Evolutionary conservation across 2,797 vertebrate genomes (phyloP).

Genomic region (Spheniscus humboldti): DNA sequence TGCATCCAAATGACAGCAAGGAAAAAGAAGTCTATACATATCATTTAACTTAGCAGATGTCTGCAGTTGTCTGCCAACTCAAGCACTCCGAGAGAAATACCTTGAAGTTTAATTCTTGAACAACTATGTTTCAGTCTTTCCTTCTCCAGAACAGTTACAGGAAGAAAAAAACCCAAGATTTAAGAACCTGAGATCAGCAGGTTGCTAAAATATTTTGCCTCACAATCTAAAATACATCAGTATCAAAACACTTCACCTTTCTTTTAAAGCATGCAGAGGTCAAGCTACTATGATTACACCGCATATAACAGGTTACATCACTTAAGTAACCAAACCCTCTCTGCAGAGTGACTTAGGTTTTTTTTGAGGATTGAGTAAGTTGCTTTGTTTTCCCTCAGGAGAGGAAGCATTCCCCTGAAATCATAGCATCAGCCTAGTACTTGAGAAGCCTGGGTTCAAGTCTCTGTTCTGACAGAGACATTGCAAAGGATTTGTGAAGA

Average conservation of each 20-base stretch:
- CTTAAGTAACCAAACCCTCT: not conserved
- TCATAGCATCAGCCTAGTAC: not conserved
- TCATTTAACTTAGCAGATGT: not conserved
- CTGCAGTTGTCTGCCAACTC: not conserved
- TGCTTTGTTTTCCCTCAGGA: not conserved
- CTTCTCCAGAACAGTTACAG: not conserved
- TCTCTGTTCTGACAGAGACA: not conserved
- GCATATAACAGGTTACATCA: not conserved
- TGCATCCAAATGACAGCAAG: not conserved
- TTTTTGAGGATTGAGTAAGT: not conserved
- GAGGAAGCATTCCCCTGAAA: not conserved
- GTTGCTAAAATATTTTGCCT: not conserved
- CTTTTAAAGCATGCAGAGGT: not conserved
- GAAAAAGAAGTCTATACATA: not conserved
- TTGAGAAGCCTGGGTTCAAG: not conserved
- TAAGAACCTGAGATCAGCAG: not conserved
- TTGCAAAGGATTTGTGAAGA: not conserved
- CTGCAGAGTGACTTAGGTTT: not conserved
- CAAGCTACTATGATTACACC: not conserved
- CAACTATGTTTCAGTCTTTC: not conserved
- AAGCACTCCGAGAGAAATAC: not conserved
- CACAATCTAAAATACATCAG: not conserved
- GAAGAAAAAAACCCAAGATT: not conserved
- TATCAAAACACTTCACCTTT: not conserved
- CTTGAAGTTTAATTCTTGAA: not conserved